Percentiles rank a stretch among this genome's conserved stretches.
phyloP scores from a whole-genome alignment of 2,797 vertebrate species.

The Echiichthys vipera region DNA sequence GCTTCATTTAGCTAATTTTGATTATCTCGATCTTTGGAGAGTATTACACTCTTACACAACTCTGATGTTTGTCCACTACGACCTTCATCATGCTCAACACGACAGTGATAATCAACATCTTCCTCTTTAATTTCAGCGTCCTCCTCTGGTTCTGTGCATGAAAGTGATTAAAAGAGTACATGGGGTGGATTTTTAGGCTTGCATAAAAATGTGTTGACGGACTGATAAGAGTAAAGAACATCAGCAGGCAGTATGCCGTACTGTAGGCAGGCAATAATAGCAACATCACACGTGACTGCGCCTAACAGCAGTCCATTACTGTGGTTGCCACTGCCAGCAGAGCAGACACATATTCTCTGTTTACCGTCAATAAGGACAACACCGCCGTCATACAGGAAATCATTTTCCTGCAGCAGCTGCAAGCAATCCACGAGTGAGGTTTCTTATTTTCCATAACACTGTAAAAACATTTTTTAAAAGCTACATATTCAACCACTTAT shows the following conservation, averaged over 20 bases:
- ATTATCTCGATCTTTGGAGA: background rate
- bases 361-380: constrained; percentile 3
- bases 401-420: background rate
- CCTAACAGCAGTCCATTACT: background rate
- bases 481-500: no score
- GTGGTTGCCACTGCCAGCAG: constrained; percentile 6
- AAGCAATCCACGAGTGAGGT: background rate
- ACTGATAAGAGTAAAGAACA: background rate
- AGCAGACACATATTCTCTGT: constrained; percentile 2
- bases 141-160: background rate
- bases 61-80: background rate
- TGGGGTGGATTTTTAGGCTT: background rate
- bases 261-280: constrained; percentile 16
- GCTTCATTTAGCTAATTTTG: background rate
- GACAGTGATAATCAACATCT: background rate
- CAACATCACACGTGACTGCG: constrained; percentile 7
- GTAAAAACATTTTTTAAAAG: no score
- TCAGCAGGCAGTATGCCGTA: background rate
- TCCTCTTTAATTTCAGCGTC: background rate
- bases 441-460: background rate
- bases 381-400: background rate
- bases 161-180: background rate
- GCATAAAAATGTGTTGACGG: background rate
- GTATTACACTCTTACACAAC: background rate
- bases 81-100: background rate